Conservation (phyloP, 2,888 invertebrate species). For the Athalia circularis region DNA sequence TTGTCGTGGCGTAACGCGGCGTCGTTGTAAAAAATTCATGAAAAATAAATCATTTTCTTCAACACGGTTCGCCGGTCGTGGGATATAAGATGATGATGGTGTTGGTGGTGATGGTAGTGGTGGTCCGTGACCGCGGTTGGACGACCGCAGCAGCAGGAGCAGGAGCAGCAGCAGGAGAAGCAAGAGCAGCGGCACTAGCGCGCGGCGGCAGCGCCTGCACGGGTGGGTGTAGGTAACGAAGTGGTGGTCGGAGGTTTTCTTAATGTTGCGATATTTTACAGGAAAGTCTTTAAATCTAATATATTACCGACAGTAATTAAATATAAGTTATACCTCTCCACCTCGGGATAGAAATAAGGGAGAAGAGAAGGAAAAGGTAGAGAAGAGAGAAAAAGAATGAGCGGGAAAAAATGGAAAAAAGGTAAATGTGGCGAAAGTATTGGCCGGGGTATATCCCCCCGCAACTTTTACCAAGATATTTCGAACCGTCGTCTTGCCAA, state of each 20-base stretch:
- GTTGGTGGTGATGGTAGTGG: conserved; percentile 35
- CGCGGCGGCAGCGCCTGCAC: conserved; percentile 26
- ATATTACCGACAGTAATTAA: conserved; percentile 71
- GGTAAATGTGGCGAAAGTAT: neutral
- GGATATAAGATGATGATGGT: conserved; percentile 3
- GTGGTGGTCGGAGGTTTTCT: conserved; percentile 62
- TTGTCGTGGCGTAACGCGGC: conserved; percentile 49
- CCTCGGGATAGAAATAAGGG: conserved; percentile 39
- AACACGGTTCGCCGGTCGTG: conserved; percentile 49
- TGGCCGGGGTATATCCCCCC: neutral
- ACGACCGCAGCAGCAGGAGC: conserved; percentile 15
- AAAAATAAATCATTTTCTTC: conserved; percentile 68
- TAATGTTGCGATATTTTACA: conserved; percentile 71
- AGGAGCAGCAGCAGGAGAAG: neutral
- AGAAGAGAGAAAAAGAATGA: neutral
- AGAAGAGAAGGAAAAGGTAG: conserved; percentile 30
- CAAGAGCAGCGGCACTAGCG: too few relatives aligned
- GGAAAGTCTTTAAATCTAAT: conserved; percentile 72
- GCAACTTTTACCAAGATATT: conserved; percentile 16
- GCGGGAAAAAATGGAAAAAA: neutral
- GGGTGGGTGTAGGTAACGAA: conserved; percentile 48
- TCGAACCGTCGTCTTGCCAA: conserved; percentile 7
- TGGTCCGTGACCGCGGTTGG: conserved; percentile 22
- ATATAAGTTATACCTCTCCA: conserved; percentile 66
- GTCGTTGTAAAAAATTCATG: conserved; percentile 65